Evolutionary conservation across 2,797 vertebrate genomes (phyloP).

Genomic region (Merluccius polli): DNA sequence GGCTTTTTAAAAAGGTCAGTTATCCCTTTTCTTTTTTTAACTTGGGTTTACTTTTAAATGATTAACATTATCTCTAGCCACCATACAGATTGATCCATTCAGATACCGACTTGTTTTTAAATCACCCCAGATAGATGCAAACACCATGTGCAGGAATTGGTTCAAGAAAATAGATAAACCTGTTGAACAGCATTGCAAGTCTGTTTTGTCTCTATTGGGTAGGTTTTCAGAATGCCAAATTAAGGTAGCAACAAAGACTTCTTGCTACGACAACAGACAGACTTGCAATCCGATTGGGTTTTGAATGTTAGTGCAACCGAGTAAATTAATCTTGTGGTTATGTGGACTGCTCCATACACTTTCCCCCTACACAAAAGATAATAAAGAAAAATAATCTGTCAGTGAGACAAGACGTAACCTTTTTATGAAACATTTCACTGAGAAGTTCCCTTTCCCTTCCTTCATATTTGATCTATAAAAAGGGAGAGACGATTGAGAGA

Average conservation of each 20-base stretch:
- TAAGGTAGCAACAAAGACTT: not conserved
- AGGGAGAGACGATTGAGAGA: conserved; percentile 57
- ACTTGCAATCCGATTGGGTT: conserved; percentile 1
- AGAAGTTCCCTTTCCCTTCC: conserved; percentile 79
- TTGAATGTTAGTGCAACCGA: conserved; percentile 17
- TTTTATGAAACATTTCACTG: conserved; percentile 84
- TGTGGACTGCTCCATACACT: not conserved
- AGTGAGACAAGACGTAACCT: conserved; percentile 72
- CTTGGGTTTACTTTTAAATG: too few relatives aligned
- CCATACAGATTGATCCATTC: not conserved
- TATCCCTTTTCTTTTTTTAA: too few relatives aligned
- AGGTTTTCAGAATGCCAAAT: not conserved
- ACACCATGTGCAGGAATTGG: not conserved
- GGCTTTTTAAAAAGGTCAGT: too few relatives aligned
- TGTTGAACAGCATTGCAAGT: not conserved
- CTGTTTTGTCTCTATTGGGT: conserved; percentile 2
- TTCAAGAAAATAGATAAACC: not conserved
- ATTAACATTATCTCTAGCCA: too few relatives aligned
- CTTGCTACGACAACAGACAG: not conserved
- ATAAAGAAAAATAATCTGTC: conserved; percentile 9
- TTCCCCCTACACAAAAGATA: conserved; percentile 17
- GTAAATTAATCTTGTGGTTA: not conserved
- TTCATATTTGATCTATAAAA: conserved; percentile 83
- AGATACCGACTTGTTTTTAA: not conserved
- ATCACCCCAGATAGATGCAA: not conserved